Evolutionary conservation across 2,113 vertebrate species (phyloP).

Genomic region (Ailurus styani): DNA sequence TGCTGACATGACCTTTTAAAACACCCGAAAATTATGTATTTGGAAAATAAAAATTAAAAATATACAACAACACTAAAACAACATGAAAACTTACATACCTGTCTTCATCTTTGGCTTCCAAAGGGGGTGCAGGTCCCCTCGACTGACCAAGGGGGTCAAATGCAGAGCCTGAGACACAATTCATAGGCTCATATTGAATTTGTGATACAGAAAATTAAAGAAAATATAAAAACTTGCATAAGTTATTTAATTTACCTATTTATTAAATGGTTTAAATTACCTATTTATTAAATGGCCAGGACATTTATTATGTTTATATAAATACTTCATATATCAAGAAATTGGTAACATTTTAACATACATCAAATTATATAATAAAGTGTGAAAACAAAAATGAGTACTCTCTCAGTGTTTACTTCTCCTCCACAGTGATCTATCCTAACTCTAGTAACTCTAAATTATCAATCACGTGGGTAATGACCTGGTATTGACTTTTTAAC

Average conservation of each 20-base stretch:
- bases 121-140: constrained; percentile 90
- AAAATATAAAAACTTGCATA: neutral
- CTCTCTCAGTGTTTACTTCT: neutral
- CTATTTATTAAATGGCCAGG: neutral
- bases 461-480: neutral
- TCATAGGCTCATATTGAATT: neutral
- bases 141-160: constrained; percentile 95
- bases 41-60: constrained; percentile 2
- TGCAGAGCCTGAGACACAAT: constrained; percentile 84
- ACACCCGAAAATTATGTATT: neutral
- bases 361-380: constrained; percentile 16
- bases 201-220: neutral
- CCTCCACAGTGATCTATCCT: neutral
- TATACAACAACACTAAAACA: neutral
- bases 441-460: neutral
- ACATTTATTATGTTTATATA: neutral
- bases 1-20: neutral
- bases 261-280: neutral
- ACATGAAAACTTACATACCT: constrained; percentile 82
- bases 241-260: neutral
- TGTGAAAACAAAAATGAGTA: constrained; percentile 6
- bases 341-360: neutral
- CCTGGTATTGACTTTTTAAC: neutral
- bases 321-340: neutral
- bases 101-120: constrained; percentile 92